Base-by-base conservation (phyloP, 2,888 invertebrate genomes). In the Sicus ferrugineus region DNA sequence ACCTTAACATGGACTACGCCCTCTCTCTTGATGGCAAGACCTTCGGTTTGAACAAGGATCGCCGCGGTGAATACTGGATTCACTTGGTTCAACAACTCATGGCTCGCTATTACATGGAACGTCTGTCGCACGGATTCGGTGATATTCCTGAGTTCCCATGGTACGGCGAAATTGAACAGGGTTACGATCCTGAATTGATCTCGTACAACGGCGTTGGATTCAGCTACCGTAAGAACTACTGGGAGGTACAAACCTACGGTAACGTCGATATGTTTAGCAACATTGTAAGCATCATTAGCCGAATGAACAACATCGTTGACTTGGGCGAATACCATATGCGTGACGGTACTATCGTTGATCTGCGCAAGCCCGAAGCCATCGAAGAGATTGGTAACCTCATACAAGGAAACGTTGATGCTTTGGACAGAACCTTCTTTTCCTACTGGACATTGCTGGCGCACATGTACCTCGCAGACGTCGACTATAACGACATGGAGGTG, bases 41-140 rank as follows among this genome's bases (percentile, higher is more conserved):
- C 42, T 87, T 87, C 72, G 84, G 87, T 72, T 77, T 87, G 48
- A 76, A 83, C 16, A 87, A 88, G 74, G 88, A 89, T 75, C 86
- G 86, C 67, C 89, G 90, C 74, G 91, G 91, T 66, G 90, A 90
- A 83, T 83, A 86, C 68, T 89, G 87, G 83, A 89, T 90, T 83
- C 90, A 87, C 80, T 80, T 88, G 72, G 89, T 91, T 78, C 91
- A 91, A 78, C 90, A 92, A 82, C 77, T 92, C 5, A 75, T 92
- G 73, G 87, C 90, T 71, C 89, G 90, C 88, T 93, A 92, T 83
- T 90, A 92, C 78, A 86, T 92, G 84, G 92, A 93, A 81, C 90
- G 93, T 81, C 84, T 92, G 59, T 89, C 91, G 9, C 89, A 91
- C 78, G 89, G 89, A 70, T 86, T 91, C 58, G 89, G 89, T 14